A percentile compares a stretch with the other conserved stretches of the same genome.
Evolutionary conservation across 92 coral and sea anemone genomes (phyloP).

Genomic region (Porites rus): DNA sequence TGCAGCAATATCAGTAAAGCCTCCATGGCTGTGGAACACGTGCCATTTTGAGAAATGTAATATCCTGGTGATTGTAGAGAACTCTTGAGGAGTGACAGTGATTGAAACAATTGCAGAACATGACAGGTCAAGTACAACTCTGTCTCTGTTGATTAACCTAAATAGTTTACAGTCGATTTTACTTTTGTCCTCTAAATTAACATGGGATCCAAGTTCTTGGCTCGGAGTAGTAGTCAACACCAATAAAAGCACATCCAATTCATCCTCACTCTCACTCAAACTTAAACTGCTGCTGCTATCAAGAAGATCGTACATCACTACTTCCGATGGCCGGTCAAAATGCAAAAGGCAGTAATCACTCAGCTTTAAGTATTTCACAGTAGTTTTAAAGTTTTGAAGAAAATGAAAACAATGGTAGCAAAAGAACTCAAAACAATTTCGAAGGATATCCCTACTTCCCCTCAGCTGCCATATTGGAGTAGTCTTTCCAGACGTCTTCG

Average conservation of each 20-base stretch:
- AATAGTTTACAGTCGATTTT: conserved; percentile 43
- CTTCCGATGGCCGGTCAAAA: conserved; percentile 43
- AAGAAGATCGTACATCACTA: conserved; percentile 31
- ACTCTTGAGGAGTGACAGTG: conserved; percentile 40
- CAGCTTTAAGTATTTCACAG: conserved; percentile 18
- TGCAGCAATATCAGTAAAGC: conserved; percentile 47
- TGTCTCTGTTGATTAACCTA: too few relatives aligned
- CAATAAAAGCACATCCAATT: conserved; percentile 20
- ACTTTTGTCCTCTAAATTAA: conserved; percentile 40
- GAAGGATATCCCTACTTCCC: neutral
- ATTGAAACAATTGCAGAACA: neutral
- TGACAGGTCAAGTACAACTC: too few relatives aligned
- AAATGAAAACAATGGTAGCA: too few relatives aligned
- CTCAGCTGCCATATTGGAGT: conserved; percentile 38
- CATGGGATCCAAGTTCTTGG: conserved; percentile 34
- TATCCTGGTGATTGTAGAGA: conserved; percentile 20
- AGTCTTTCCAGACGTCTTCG: conserved; percentile 33
- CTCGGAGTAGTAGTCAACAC: conserved; percentile 11
- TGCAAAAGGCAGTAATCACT: conserved; percentile 20
- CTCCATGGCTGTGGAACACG: conserved; percentile 42
- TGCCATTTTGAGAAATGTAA: conserved; percentile 27
- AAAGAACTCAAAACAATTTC: too few relatives aligned
- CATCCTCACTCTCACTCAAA: conserved; percentile 18
- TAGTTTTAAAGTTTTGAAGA: conserved; percentile 6
- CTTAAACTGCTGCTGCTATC: conserved; percentile 22